These are phyloP conservation scores for Pterocles orientalis DNA, from an alignment of 2,113 vertebrate species.

Conservation along the genomic window DNA sequence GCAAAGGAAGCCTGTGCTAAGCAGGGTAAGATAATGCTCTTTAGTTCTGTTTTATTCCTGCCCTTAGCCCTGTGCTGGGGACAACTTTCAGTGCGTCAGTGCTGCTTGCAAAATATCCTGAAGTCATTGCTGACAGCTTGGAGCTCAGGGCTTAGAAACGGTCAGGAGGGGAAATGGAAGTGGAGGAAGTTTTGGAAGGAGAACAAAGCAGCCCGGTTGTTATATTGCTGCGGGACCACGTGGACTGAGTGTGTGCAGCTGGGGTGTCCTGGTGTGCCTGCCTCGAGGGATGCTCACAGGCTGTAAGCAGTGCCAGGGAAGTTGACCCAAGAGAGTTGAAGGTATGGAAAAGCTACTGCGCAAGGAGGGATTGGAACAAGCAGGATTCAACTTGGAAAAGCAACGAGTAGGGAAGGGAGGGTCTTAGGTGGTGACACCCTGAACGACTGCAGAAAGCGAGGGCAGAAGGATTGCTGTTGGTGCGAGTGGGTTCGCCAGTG, in stretches of 20 bases:
- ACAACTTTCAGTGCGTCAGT: background rate
- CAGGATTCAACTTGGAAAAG: background rate
- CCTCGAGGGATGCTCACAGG: accelerated
- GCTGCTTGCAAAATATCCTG: background rate
- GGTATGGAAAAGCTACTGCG: background rate
- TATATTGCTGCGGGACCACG: background rate
- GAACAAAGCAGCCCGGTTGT: background rate
- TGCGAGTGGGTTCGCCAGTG: accelerated
- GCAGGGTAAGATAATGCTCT: background rate
- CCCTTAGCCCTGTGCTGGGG: background rate
- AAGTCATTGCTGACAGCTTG: background rate
- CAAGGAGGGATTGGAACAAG: background rate
- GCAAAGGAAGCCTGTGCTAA: background rate
- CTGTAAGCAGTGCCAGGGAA: accelerated
- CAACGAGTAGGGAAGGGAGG: background rate
- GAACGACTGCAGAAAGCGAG: accelerated
- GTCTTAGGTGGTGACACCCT: background rate
- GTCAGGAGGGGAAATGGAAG: background rate
- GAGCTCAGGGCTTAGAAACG: background rate
- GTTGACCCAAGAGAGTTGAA: accelerated
- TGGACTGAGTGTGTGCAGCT: accelerated
- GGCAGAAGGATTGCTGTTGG: background rate
- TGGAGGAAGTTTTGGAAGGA: background rate
- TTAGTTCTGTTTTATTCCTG: background rate
- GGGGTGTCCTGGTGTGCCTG: accelerated